Evolutionary conservation across 2,888 invertebrate species (phyloP), one percentile per base, ranked within the genome.

Genomic region (Torymus tubicola): DNA sequence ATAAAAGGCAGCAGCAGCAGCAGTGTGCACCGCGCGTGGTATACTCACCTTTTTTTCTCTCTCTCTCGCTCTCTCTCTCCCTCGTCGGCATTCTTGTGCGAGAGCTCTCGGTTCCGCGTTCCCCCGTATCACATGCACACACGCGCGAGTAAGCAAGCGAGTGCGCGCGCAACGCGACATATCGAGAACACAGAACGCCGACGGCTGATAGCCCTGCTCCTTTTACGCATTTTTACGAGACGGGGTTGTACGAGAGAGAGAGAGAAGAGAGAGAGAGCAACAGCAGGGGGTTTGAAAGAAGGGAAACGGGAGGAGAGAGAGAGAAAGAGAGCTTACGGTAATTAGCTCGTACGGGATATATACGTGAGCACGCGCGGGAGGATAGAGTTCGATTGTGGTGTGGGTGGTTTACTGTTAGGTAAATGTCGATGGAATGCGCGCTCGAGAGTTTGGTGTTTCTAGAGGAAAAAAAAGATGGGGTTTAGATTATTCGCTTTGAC

Each of bases 221-320:
- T 85, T 65, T n/a, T 83, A 84, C 78, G 78, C 81, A 83, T 71
- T 73, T 74, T 71, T 78, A 42, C 42, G 42, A 8, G 42, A 42
- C 42, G 8, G 42, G 42, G 11, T 64, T n/a, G 57, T 14, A 21
- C 21, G 21, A 21, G 21, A 21, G 21, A 21, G 21, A 21, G 21
- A 21, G 21, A 21, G 21, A 21, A 21, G 21, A 21, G 57, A 13
- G 13, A 13, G 14, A 12, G 14, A n/a, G 57, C 57, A n/a, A 14
- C 57, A n/a, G n/a, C n/a, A n/a, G 14, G 57, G 57, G 14, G 57
- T 16, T 57, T 14, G 14, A 16, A 57, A 16, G 57, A 57, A 57
- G n/a, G 57, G n/a, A 16, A 57, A 57, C 14, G 57, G n/a, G 57
- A 57, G 57, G 60, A 60, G 60, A 60, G 60, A 60, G 60, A 60